Percentiles rank a stretch among this genome's conserved stretches.
Conservation (phyloP, 2,888 invertebrate species). For the Cyclophora albipunctata region DNA sequence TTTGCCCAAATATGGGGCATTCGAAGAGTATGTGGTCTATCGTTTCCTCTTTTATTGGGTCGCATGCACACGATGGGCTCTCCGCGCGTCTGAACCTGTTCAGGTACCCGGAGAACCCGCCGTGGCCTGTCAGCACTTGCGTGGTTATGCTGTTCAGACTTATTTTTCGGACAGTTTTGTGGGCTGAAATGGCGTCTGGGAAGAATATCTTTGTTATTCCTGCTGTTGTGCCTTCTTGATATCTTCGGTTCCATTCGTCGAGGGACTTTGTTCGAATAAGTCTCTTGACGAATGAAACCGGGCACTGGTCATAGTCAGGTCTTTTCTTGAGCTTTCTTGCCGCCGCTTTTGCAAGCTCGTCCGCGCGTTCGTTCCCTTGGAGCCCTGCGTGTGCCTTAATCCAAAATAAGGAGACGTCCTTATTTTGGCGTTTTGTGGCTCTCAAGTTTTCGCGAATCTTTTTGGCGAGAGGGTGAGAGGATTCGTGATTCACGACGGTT, state of each 20-base stretch:
- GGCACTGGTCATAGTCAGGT: constrained; percentile 2
- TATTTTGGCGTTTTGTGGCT: background rate
- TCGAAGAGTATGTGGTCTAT: constrained; percentile 1
- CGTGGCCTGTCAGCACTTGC: constrained; percentile 9
- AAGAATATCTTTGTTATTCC: background rate
- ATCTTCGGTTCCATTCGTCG: constrained; percentile 5
- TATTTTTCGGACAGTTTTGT: background rate
- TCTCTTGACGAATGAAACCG: constrained; percentile 10
- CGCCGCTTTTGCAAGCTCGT: constrained; percentile 11
- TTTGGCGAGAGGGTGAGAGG: constrained; percentile 9
- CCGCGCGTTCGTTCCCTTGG: constrained; percentile 14
- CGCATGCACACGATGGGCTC: constrained; percentile 12
- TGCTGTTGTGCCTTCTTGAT: background rate
- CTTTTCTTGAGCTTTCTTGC: background rate
- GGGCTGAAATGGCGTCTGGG: constrained; percentile 4
- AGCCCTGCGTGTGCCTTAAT: constrained; percentile 13
- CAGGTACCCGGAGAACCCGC: constrained; percentile 14
- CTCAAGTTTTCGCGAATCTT: background rate
- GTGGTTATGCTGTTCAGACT: background rate
- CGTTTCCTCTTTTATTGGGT: constrained; percentile 1
- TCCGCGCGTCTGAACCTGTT: constrained; percentile 9
- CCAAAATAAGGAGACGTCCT: constrained; percentile 8
- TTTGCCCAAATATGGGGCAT: background rate
- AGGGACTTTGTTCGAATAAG: constrained; percentile 7
- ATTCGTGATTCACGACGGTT: background rate